Conservation (phyloP, 2,113 vertebrate species). For the Leucopternis melanops region DNA sequence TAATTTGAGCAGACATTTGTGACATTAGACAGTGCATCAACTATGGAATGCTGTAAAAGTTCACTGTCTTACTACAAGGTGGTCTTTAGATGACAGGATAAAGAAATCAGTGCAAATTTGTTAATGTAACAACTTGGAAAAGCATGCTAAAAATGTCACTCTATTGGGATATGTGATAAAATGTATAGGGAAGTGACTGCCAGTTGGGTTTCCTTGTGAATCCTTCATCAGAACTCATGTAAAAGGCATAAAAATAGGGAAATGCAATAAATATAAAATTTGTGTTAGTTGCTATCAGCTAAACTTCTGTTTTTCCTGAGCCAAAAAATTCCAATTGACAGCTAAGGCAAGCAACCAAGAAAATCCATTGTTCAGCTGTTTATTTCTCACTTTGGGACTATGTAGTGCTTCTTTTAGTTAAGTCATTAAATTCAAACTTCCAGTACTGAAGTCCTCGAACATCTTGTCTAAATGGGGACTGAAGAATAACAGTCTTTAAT, state of each 20-base stretch:
- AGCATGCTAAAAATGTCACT: slow-evolving; percentile 73
- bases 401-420: background rate
- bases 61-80: slow-evolving; percentile 74
- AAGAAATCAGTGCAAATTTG: slow-evolving; percentile 81
- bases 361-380: background rate
- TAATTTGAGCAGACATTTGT: slow-evolving; percentile 84
- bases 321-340: background rate
- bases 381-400: background rate
- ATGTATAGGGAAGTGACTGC: slow-evolving; percentile 60
- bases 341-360: background rate
- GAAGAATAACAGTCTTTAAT: background rate
- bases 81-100: slow-evolving; percentile 80
- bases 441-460: background rate
- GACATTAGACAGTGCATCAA: slow-evolving; percentile 86
- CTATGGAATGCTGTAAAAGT: slow-evolving; percentile 75
- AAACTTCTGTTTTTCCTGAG: background rate
- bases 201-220: slow-evolving; percentile 32
- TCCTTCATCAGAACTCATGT: slow-evolving; percentile 24
- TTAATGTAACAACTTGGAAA: slow-evolving; percentile 84
- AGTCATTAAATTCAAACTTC: background rate
- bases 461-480: background rate
- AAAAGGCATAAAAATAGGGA: slow-evolving; percentile 26
- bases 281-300: background rate
- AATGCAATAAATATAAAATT: slow-evolving; percentile 4
- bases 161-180: slow-evolving; percentile 70